phyloP scores from a whole-genome alignment of 2,888 invertebrate species.

The Aspidapion aeneum region DNA sequence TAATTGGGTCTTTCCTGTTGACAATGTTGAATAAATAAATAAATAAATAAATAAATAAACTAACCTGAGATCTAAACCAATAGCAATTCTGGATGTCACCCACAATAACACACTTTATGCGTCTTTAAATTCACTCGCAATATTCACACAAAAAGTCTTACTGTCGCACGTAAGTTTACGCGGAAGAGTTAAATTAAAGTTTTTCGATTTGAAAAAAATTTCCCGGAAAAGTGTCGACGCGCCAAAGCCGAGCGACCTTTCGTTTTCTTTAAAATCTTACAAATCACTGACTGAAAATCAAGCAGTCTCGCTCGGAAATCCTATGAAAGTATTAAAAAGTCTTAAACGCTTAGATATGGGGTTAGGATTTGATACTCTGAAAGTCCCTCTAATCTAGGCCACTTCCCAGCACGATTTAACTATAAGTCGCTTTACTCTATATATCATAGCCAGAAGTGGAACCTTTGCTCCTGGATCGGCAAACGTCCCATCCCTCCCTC shows the following conservation, averaged over 20 bases:
- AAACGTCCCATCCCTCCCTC: constrained; percentile 36
- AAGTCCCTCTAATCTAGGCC: constrained; percentile 66
- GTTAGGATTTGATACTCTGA: constrained; percentile 50
- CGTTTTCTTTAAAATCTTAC: constrained; percentile 43
- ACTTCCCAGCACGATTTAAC: constrained; percentile 74
- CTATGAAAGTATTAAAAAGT: constrained; percentile 69
- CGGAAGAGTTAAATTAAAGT: constrained; percentile 9
- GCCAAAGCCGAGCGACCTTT: constrained; percentile 12
- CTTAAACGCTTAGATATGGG: constrained; percentile 70
- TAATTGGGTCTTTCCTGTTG: no score
- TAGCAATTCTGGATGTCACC: no score
- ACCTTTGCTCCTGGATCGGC: constrained; percentile 41
- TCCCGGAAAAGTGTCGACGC: background rate
- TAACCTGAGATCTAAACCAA: no score
- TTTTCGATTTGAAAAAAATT: constrained; percentile 8
- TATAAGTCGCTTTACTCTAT: constrained; percentile 69
- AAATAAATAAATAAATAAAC: no score
- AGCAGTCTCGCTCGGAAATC: constrained; percentile 46
- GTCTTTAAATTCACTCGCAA: no score
- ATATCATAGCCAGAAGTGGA: constrained; percentile 51
- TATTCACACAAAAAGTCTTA: no score
- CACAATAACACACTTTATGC: no score
- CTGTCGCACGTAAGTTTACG: no score
- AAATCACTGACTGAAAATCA: constrained; percentile 46
- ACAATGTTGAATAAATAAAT: no score